Evolutionary conservation across 2,797 vertebrate species (phyloP).

Genomic region (Austrolebias charrua): DNA sequence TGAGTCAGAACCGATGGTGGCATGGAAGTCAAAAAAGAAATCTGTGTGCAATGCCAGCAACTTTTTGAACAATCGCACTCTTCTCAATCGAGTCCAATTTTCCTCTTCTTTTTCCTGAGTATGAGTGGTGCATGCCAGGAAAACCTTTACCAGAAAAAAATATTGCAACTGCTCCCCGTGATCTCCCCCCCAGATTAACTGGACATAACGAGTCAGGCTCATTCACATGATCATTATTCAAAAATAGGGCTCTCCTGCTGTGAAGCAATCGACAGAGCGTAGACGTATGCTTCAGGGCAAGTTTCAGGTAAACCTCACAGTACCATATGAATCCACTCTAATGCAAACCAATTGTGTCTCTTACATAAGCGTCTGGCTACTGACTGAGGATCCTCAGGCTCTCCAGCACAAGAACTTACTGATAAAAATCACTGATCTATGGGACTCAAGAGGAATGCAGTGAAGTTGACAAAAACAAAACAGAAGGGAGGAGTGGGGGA

Average conservation of each 20-base stretch:
- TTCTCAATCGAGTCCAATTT: constrained; percentile 72
- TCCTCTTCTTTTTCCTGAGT: constrained; percentile 61
- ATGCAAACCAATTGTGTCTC: constrained; percentile 57
- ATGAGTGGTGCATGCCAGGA: constrained; percentile 65
- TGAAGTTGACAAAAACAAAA: constrained; percentile 60
- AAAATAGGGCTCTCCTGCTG: constrained; percentile 56
- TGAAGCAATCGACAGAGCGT: constrained; percentile 61
- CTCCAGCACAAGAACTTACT: constrained; percentile 36
- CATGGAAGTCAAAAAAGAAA: constrained; percentile 56
- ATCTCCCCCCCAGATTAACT: constrained; percentile 62
- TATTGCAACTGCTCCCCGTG: constrained; percentile 42
- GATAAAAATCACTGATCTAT: constrained; percentile 56
- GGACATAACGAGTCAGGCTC: constrained; percentile 49
- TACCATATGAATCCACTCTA: constrained; percentile 50
- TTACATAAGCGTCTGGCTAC: constrained; percentile 66
- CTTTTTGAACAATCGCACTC: constrained; percentile 70
- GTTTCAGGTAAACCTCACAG: constrained; percentile 29
- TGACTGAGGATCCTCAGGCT: constrained; percentile 37
- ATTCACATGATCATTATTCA: constrained; percentile 50
- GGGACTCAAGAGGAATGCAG: constrained; percentile 62
- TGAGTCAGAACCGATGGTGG: constrained; percentile 34
- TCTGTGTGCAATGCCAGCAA: constrained; percentile 45
- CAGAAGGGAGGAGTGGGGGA: constrained; percentile 14
- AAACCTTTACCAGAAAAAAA: constrained; percentile 69
- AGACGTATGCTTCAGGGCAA: constrained; percentile 48